Evolutionary conservation across 2,797 vertebrate species (phyloP).

Genomic region (Poeciliopsis turneri): DNA sequence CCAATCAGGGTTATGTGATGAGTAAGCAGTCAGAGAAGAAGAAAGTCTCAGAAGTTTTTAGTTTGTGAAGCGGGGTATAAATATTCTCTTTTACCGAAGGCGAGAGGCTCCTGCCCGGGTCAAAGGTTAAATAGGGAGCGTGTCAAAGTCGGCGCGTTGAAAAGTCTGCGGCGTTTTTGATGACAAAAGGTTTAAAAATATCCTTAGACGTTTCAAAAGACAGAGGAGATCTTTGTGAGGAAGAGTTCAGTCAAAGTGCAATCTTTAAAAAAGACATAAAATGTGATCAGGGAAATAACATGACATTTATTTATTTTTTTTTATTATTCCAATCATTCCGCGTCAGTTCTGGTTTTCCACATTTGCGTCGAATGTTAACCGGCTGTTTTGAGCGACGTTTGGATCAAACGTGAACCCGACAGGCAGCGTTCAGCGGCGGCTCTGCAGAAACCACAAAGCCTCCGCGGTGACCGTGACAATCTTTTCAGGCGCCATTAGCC

Average conservation of each 20-base stretch:
- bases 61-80: slow-evolving; percentile 32
- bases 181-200: slow-evolving; percentile 27
- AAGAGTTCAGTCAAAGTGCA: slow-evolving; percentile 53
- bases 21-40: slow-evolving; percentile 32
- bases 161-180: slow-evolving; percentile 11
- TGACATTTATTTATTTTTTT: not conserved
- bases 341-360: not conserved
- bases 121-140: slow-evolving; percentile 25
- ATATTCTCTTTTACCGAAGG: slow-evolving; percentile 22
- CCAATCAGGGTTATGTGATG: slow-evolving; percentile 27
- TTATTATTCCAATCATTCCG: slow-evolving; percentile 27
- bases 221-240: slow-evolving; percentile 33
- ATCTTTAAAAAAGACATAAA: slow-evolving; percentile 54
- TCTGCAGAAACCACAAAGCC: slow-evolving; percentile 16
- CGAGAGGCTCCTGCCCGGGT: not conserved
- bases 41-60: slow-evolving; percentile 26
- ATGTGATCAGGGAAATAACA: slow-evolving; percentile 44
- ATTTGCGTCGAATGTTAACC: not conserved
- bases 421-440: slow-evolving; percentile 15
- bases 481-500: slow-evolving; percentile 22
- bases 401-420: not conserved
- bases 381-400: slow-evolving; percentile 2
- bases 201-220: slow-evolving; percentile 26
- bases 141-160: slow-evolving; percentile 21
- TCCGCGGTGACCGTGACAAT: slow-evolving; percentile 19